These are phyloP conservation scores for Strix aluco DNA, from an alignment of 2,113 vertebrate species.

Conservation along the genomic window DNA sequence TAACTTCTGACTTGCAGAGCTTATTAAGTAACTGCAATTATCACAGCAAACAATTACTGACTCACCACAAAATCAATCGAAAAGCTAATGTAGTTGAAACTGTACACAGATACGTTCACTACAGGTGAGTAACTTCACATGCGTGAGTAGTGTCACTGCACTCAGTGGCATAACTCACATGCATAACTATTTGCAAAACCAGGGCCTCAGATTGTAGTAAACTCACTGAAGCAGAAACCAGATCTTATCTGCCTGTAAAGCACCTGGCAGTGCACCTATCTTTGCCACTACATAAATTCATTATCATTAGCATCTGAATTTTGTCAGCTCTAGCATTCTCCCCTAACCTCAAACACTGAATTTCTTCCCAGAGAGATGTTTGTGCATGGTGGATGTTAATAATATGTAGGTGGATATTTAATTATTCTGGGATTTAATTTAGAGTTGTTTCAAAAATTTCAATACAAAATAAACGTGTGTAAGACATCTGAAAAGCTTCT, in stretches of 20 bases:
- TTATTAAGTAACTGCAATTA: background rate
- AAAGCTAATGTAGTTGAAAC: slow-evolving; percentile 42
- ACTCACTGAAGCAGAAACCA: slow-evolving; percentile 58
- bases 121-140: slow-evolving; percentile 50
- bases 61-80: background rate
- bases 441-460: background rate
- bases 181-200: slow-evolving; percentile 24
- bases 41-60: background rate
- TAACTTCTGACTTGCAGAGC: background rate
- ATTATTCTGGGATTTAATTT: background rate
- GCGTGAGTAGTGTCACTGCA: background rate
- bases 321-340: slow-evolving; percentile 24
- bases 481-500: background rate
- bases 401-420: background rate
- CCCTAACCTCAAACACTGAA: background rate
- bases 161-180: background rate
- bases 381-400: background rate
- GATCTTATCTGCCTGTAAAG: slow-evolving; percentile 59
- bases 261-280: slow-evolving; percentile 60
- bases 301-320: slow-evolving; percentile 65
- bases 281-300: slow-evolving; percentile 65
- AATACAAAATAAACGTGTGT: background rate
- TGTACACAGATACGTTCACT: background rate
- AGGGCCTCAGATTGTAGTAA: slow-evolving; percentile 40
- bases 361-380: background rate